Evolutionary conservation across 92 coral and sea anemone species (phyloP).

Genomic region (Parazoanthus swiftii): DNA sequence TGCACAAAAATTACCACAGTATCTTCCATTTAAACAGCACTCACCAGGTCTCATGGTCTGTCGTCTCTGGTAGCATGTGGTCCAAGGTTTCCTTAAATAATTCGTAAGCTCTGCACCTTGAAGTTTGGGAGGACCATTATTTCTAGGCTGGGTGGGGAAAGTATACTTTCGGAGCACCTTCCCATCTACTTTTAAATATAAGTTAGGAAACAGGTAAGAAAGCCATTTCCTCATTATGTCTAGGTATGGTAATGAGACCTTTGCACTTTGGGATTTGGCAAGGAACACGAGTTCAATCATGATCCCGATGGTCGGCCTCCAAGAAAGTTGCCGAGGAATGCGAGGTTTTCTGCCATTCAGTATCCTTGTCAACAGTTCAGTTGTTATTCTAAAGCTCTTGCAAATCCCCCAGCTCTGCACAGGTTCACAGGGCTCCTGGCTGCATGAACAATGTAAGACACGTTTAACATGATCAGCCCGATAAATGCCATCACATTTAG

Average conservation of each 20-base stretch:
- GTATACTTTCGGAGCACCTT: not conserved
- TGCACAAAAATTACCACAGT: no score
- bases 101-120: not conserved
- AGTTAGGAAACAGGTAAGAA: not conserved
- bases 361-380: not conserved
- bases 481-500: no score
- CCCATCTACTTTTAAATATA: not conserved
- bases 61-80: no score
- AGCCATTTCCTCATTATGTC: not conserved
- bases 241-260: not conserved
- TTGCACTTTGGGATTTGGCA: not conserved
- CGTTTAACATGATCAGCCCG: no score
- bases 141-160: not conserved
- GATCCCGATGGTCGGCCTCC: not conserved
- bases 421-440: not conserved
- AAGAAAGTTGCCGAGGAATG: not conserved
- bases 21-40: no score
- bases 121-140: conserved; percentile 2
- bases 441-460: no score
- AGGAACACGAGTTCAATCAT: not conserved
- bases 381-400: not conserved
- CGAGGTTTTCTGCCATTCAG: not conserved
- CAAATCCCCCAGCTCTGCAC: conserved; percentile 10
- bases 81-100: not conserved
- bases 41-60: no score